Evolutionary conservation across 2,113 vertebrate genomes (phyloP), one percentile per base, ranked within the genome.

Genomic region (Pituophis catenifer): DNA sequence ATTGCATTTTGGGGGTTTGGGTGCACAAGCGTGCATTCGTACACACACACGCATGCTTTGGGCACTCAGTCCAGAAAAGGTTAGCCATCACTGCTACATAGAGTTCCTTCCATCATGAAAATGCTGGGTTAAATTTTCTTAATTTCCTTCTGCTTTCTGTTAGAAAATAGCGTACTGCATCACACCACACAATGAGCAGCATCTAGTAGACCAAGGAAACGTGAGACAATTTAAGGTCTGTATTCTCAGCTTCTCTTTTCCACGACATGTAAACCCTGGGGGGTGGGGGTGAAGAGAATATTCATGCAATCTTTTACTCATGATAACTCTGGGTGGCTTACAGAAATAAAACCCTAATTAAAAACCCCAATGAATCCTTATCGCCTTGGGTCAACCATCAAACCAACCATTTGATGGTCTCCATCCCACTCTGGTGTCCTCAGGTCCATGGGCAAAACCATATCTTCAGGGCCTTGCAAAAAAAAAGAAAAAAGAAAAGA

Each of bases 121-220:
- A 55, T 92, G 94, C 62, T 24, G 17, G 11, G 15, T 29, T n/a
- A 50, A 90, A 44, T 87, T 50, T 38, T 13, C n/a, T 53, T 19
- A 38, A 86, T 86, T 90, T 89, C 2, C 94, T n/a, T 55, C 0
- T 17, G 92, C 65, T 55, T 93, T 90, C 94, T 98, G 8, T 88
- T 98, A 99, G 99, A 99, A 98, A 94, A 97, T 99, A 97, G 99
- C 98, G 15, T 99, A 99, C 81, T 99, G 99, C 96, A 98, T 99
- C 97, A 99, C 99, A 23, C 99, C 99, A 6, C 98, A 99, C 96
- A 98, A 99, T 0, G 99, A 99, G 94, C 98, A 99, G 93, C 99
- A 99, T 94, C 96, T 99, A 93, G 99, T 99, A 96, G 98, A 98
- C 86, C 98, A 99, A 96, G 98, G 99, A 94, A 98, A 99, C 2